Percentiles rank a stretch among this genome's conserved stretches.
Conservation (phyloP, 2,888 invertebrate genomes). For the Idaea dimidiata region DNA sequence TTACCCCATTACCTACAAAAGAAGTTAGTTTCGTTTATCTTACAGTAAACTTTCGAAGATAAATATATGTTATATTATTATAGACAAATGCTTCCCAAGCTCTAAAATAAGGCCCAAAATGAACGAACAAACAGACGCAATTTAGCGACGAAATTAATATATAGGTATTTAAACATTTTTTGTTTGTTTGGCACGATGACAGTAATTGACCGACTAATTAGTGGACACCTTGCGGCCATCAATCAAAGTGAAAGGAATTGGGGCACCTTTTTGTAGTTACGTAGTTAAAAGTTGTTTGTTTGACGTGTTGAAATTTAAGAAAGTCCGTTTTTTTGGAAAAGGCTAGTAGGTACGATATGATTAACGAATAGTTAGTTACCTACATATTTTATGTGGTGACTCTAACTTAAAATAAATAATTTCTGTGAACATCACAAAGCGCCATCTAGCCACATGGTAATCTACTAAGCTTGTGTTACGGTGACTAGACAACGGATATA, state of each 20-base stretch:
- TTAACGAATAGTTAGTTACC: too few relatives aligned
- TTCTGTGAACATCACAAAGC: too few relatives aligned
- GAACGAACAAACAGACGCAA: background rate
- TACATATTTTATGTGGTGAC: too few relatives aligned
- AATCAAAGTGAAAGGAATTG: slow-evolving; percentile 43
- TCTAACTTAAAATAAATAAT: too few relatives aligned
- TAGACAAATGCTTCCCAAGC: too few relatives aligned
- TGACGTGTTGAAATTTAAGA: background rate
- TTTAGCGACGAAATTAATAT: background rate
- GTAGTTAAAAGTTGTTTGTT: background rate
- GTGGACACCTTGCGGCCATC: slow-evolving; percentile 55
- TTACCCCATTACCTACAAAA: too few relatives aligned
- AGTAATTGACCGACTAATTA: slow-evolving; percentile 59
- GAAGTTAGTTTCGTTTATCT: too few relatives aligned
- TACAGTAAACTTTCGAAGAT: too few relatives aligned
- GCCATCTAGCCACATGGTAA: too few relatives aligned
- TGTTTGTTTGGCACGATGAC: slow-evolving; percentile 10
- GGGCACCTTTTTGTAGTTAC: slow-evolving; percentile 4
- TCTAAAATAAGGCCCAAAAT: background rate
- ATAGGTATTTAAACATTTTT: background rate
- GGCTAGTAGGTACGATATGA: background rate
- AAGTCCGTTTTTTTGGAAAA: background rate
- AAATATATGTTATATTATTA: too few relatives aligned
- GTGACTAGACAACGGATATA: too few relatives aligned
- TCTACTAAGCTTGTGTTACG: too few relatives aligned